Conservation (phyloP, 2,888 invertebrate species). For the Aspidiotus destructor region DNA sequence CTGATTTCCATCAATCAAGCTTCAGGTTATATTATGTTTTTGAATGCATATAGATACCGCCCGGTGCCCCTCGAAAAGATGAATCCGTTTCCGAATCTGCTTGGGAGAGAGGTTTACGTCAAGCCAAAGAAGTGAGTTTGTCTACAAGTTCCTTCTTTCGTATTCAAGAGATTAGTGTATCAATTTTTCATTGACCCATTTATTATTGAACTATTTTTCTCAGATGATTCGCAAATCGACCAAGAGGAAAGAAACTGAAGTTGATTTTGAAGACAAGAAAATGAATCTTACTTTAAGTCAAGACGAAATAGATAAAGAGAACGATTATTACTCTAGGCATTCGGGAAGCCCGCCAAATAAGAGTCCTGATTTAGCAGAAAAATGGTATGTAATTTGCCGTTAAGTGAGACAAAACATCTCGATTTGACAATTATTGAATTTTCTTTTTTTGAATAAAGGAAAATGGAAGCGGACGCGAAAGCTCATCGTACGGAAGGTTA, state of each 20-base stretch:
- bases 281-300: conserved; percentile 74
- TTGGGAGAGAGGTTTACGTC: conserved; percentile 89
- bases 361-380: conserved; percentile 21
- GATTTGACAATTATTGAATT: not conserved
- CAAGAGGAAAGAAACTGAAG: conserved; percentile 86
- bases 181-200: not conserved
- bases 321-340: conserved; percentile 52
- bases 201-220: conserved; percentile 25
- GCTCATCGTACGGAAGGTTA: conserved; percentile 13
- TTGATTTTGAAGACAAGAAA: conserved; percentile 92
- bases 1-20: not conserved
- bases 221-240: conserved; percentile 77
- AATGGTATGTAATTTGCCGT: conserved; percentile 13
- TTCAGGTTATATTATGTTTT: not conserved
- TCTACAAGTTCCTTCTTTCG: no score
- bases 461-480: conserved; percentile 26
- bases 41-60: not conserved
- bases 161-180: no score
- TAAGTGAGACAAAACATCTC: not conserved
- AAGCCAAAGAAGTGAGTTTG: conserved; percentile 75
- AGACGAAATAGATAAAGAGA: conserved; percentile 62
- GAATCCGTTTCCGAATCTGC: conserved; percentile 71
- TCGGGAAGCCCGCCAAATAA: conserved; percentile 47
- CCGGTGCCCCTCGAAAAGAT: conserved; percentile 40
- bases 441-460: conserved; percentile 6